Evolutionary conservation across 92 coral and sea anemone species (phyloP).

Genomic region (Zoanthus sansibaricus): DNA sequence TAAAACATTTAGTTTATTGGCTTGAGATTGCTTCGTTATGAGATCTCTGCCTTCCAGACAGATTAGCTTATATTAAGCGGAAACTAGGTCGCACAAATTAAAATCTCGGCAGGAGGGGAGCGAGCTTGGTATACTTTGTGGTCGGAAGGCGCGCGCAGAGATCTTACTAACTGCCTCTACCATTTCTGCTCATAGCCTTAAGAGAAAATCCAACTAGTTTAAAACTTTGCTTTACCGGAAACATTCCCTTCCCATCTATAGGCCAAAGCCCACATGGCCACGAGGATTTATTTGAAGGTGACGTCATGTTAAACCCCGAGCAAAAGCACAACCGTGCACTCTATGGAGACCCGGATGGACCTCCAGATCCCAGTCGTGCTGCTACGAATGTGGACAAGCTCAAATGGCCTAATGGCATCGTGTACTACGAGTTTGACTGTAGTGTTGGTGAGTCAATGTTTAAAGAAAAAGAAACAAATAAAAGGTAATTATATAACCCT

Average conservation of each 20-base stretch:
- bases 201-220: too few species aligned
- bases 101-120: too few species aligned
- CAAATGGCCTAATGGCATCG: constrained; percentile 89
- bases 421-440: constrained; percentile 94
- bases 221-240: too few species aligned
- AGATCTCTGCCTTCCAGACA: too few species aligned
- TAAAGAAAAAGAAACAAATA: neutral
- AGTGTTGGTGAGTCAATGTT: constrained; percentile 79
- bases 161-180: too few species aligned
- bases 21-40: too few species aligned
- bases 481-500: neutral
- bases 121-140: too few species aligned
- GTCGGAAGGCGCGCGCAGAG: too few species aligned
- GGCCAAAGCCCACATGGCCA: constrained; percentile 53
- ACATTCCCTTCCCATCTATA: neutral
- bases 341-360: constrained; percentile 78
- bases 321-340: constrained; percentile 69
- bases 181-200: too few species aligned
- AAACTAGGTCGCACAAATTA: too few species aligned
- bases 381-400: constrained; percentile 75
- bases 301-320: constrained; percentile 70
- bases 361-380: constrained; percentile 57
- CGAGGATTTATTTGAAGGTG: constrained; percentile 80
- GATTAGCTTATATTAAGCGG: too few species aligned
- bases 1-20: too few species aligned